A percentile compares a stretch with the other conserved stretches of the same genome.
phyloP scores from a whole-genome alignment of 2,888 invertebrate genomes.

The Thecocarcelia acutangulata region DNA sequence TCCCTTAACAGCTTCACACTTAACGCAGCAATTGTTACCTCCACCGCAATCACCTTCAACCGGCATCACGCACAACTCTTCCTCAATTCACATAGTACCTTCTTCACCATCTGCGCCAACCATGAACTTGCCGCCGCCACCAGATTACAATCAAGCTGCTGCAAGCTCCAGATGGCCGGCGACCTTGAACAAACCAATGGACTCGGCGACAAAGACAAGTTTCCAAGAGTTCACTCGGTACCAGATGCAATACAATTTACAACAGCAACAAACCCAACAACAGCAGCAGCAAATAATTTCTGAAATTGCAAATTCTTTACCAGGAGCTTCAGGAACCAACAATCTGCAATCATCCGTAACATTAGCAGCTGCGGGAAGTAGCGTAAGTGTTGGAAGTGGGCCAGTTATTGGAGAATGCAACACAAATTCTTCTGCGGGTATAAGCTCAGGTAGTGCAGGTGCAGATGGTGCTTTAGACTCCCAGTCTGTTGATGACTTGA shows the following conservation, averaged over 20 bases:
- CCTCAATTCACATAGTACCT: conserved; percentile 68
- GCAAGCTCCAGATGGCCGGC: conserved; percentile 81
- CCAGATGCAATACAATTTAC: conserved; percentile 85
- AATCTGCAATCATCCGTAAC: conserved; percentile 12
- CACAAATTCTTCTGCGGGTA: conserved; percentile 7
- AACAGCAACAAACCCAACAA: conserved; percentile 81
- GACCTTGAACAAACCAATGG: conserved; percentile 83
- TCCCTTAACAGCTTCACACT: conserved; percentile 73
- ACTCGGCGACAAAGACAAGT: conserved; percentile 85
- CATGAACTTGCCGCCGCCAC: conserved; percentile 72
- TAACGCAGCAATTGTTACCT: conserved; percentile 73
- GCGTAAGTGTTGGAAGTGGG: background rate
- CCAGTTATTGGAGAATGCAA: conserved; percentile 9
- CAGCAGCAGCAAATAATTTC: conserved; percentile 70
- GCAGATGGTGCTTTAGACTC: conserved; percentile 45
- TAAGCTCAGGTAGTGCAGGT: conserved; percentile 25
- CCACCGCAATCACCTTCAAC: conserved; percentile 66
- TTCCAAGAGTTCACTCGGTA: conserved; percentile 86
- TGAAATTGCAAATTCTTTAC: conserved; percentile 64
- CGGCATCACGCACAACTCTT: conserved; percentile 66
- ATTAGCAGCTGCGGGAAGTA: background rate
- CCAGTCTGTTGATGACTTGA: conserved; percentile 68
- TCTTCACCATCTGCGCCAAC: conserved; percentile 61
- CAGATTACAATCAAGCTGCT: conserved; percentile 77
- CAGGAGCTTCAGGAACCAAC: conserved; percentile 60